Percentiles rank a stretch among this genome's conserved stretches.
These are phyloP conservation scores for Cepphus grylle DNA, from an alignment of 2,113 vertebrate genomes.

Conservation along the genomic window DNA sequence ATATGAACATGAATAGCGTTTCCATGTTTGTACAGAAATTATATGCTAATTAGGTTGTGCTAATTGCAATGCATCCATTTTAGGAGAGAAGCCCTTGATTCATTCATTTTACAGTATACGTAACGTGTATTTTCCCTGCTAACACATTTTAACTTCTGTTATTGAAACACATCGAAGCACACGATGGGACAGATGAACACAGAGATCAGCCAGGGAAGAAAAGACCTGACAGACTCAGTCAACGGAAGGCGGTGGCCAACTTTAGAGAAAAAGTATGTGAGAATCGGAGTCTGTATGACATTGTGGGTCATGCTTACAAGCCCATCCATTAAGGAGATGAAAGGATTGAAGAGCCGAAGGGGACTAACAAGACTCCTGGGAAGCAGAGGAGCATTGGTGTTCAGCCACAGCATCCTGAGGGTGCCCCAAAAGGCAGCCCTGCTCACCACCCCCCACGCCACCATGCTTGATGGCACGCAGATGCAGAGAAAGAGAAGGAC, in stretches of 20 bases:
- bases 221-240: neutral
- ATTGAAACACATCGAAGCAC: neutral
- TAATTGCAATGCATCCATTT: neutral
- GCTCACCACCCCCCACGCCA: neutral
- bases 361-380: neutral
- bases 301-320: neutral
- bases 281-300: neutral
- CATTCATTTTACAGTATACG: neutral
- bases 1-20: neutral
- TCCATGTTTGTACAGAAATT: neutral
- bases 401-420: neutral
- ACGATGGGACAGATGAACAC: rapidly evolving
- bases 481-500: neutral
- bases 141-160: neutral
- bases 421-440: neutral
- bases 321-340: neutral
- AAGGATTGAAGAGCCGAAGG: neutral
- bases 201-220: neutral
- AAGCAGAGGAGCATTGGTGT: neutral
- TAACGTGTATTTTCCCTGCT: neutral
- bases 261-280: neutral
- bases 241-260: neutral
- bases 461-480: rapidly evolving
- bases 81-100: neutral
- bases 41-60: neutral